Evolutionary conservation across 2,797 vertebrate species (phyloP).

Genomic region (Emys orbicularis): DNA sequence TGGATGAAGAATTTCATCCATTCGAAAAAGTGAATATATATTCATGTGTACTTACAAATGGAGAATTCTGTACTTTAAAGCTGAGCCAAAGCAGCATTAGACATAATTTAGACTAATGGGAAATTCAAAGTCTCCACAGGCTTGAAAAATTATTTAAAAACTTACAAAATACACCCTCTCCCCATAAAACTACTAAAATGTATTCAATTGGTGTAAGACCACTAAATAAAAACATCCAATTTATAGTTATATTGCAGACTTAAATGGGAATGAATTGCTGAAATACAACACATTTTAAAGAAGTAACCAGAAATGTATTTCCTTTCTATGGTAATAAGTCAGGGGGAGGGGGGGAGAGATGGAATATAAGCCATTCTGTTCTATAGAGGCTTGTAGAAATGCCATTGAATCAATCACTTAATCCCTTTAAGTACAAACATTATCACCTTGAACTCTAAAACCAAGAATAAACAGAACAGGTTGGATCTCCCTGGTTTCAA

Average conservation of each 20-base stretch:
- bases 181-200: not conserved
- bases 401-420: constrained; percentile 52
- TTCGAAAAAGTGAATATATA: not conserved
- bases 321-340: constrained; percentile 37
- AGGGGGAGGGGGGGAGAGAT: not conserved
- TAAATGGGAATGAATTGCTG: constrained; percentile 30
- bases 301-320: constrained; percentile 55
- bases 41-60: fast-evolving
- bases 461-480: constrained; percentile 28
- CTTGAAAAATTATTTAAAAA: not conserved
- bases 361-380: constrained; percentile 62
- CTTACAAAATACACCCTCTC: not conserved
- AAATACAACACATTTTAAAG: constrained; percentile 40
- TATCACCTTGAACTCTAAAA: constrained; percentile 33
- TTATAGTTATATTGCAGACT: constrained; percentile 36
- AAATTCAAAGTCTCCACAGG: not conserved
- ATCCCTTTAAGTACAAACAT: constrained; percentile 48
- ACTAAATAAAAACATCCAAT: constrained; percentile 55
- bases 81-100: not conserved
- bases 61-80: not conserved
- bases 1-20: fast-evolving
- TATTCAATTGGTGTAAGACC: not conserved
- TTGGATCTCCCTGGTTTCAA: not conserved
- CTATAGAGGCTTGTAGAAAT: constrained; percentile 59
- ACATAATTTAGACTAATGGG: not conserved